Conservation (phyloP, 2,888 invertebrate species). For the Gortyna flavago region DNA sequence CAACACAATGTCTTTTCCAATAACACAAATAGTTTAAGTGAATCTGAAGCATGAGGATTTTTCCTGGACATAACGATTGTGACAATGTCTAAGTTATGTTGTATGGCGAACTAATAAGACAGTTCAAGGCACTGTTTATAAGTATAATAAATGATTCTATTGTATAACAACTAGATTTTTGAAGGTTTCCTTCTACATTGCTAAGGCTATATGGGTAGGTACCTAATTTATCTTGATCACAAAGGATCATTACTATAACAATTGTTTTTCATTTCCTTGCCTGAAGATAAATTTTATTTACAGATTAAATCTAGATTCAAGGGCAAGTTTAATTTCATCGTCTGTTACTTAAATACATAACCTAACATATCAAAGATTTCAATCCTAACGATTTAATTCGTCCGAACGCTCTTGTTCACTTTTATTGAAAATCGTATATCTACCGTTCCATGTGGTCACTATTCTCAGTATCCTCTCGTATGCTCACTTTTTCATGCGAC, state of each 20-base stretch:
- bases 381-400: not conserved
- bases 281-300: not conserved
- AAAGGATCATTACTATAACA: not conserved
- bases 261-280: not conserved
- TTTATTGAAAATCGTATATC: not conserved
- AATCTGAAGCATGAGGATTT: not conserved
- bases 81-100: not conserved
- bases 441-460: not conserved
- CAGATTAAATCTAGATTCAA: constrained; percentile 6
- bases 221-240: not conserved
- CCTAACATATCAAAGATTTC: not conserved
- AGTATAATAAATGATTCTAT: not conserved
- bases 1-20: constrained; percentile 12
- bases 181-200: not conserved
- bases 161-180: not conserved
- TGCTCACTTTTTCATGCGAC: not conserved
- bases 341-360: not conserved
- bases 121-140: not conserved
- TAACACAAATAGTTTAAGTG: not conserved
- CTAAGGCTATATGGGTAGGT: not conserved
- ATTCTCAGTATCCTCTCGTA: not conserved
- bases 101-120: not conserved
- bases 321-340: not conserved
- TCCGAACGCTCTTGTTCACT: too few relatives aligned
- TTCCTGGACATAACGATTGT: not conserved